These are phyloP conservation scores for Xiphophorus couchianus DNA, from an alignment of 2,113 vertebrate genomes.

Conservation along the genomic window DNA sequence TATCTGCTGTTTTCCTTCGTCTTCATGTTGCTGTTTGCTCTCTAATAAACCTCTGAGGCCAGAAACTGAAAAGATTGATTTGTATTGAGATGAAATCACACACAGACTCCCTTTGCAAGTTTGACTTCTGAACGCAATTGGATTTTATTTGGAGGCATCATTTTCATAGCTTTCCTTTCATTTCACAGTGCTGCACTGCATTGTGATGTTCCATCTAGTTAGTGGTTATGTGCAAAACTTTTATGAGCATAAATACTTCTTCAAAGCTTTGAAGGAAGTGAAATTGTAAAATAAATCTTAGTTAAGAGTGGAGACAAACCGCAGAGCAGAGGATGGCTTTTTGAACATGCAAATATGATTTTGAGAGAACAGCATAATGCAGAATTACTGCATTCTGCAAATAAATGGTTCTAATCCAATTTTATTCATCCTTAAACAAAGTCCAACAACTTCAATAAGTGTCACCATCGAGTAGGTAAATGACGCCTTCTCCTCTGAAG, in stretches of 20 bases:
- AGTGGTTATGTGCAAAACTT: not conserved
- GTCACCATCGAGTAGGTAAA: constrained; percentile 29
- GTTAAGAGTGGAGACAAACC: not conserved
- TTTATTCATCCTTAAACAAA: constrained; percentile 12
- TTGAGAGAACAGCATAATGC: not conserved
- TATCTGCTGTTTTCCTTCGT: too few species aligned
- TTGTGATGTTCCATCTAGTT: not conserved
- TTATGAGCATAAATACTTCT: not conserved
- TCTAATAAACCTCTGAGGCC: too few species aligned
- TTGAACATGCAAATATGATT: not conserved
- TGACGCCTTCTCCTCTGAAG: constrained; percentile 11
- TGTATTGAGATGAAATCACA: not conserved
- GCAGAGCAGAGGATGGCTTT: not conserved
- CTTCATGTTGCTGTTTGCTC: too few species aligned
- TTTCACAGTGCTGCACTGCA: not conserved
- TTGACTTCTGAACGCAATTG: not conserved
- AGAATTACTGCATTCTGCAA: not conserved
- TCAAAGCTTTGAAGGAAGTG: not conserved
- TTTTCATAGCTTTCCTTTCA: not conserved
- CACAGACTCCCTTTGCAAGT: not conserved
- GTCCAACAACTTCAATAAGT: not conserved
- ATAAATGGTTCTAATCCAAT: constrained; percentile 1
- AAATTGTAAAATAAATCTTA: not conserved
- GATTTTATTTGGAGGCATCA: not conserved
- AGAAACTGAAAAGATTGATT: too few species aligned